These are phyloP conservation scores for Streptopelia turtur DNA, from an alignment of 2,797 vertebrate genomes.

Conservation along the genomic window DNA sequence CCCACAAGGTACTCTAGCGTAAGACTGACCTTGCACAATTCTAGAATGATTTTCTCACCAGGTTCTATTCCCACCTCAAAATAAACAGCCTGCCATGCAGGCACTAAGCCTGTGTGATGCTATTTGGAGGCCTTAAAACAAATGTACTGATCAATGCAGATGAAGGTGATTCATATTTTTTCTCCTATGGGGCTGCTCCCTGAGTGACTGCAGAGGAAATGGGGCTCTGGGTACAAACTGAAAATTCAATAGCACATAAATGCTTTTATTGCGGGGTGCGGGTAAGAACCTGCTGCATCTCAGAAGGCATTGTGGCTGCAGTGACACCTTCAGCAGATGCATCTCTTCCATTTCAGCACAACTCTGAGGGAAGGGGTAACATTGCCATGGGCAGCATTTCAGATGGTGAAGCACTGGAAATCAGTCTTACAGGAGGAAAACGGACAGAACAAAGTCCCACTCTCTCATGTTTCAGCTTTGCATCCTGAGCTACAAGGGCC, in stretches of 20 bases:
- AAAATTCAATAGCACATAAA: not conserved
- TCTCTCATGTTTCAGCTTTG: fast-evolving
- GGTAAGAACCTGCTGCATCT: not conserved
- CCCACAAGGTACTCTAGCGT: not conserved
- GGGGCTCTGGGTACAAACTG: not conserved
- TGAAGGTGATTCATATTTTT: not conserved
- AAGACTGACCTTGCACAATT: conserved; percentile 11
- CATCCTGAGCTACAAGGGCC: not conserved
- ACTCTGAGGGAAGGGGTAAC: not conserved
- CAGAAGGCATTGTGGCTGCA: not conserved
- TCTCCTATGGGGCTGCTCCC: not conserved
- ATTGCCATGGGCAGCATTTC: not conserved
- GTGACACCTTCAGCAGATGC: not conserved
- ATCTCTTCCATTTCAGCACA: not conserved
- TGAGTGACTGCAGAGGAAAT: not conserved
- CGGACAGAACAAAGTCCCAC: not conserved
- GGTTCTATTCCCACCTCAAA: not conserved
- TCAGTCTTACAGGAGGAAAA: not conserved
- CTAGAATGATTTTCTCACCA: not conserved
- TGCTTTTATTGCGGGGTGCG: not conserved
- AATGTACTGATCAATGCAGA: not conserved
- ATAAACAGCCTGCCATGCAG: not conserved
- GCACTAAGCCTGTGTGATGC: not conserved
- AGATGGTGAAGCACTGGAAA: not conserved
- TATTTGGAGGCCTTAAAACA: not conserved